These are phyloP conservation scores for Metaphire vulgaris DNA, from an alignment of 1,140 invertebrate species.

Conservation along the genomic window DNA sequence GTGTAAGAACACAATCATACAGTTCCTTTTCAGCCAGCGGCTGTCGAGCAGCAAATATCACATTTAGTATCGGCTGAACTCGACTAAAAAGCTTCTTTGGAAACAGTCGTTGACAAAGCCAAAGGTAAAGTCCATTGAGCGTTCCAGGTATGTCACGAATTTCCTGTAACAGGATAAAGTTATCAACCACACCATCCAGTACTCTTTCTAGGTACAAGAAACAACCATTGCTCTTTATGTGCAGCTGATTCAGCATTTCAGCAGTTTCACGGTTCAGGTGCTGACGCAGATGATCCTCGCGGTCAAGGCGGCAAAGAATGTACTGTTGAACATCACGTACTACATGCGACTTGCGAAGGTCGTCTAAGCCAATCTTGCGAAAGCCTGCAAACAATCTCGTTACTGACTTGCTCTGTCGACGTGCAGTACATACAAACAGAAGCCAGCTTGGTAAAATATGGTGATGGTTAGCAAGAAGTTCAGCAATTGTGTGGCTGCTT, in stretches of 20 bases:
- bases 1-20: constrained; percentile 70
- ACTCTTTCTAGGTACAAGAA: constrained; percentile 79
- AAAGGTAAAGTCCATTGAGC: constrained; percentile 85
- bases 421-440: constrained; percentile 78
- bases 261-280: constrained; percentile 78
- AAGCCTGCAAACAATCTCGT: constrained; percentile 88
- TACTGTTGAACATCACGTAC: constrained; percentile 87
- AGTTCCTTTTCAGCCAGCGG: constrained; percentile 72
- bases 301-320: constrained; percentile 82
- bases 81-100: constrained; percentile 62
- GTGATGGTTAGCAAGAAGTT: constrained; percentile 77
- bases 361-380: constrained; percentile 75
- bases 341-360: constrained; percentile 75
- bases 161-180: constrained; percentile 78
- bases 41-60: constrained; percentile 77
- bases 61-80: constrained; percentile 76
- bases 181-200: constrained; percentile 82
- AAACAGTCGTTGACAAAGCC: constrained; percentile 87
- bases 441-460: constrained; percentile 90
- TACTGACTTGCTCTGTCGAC: constrained; percentile 70
- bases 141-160: constrained; percentile 86
- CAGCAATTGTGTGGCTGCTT: constrained; percentile 64
- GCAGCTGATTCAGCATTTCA: constrained; percentile 86
- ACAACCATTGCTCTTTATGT: constrained; percentile 94
- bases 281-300: constrained; percentile 61